Base-by-base conservation (phyloP, 1,140 invertebrate species). In the Hermatobates lingyangjiaoensis region DNA sequence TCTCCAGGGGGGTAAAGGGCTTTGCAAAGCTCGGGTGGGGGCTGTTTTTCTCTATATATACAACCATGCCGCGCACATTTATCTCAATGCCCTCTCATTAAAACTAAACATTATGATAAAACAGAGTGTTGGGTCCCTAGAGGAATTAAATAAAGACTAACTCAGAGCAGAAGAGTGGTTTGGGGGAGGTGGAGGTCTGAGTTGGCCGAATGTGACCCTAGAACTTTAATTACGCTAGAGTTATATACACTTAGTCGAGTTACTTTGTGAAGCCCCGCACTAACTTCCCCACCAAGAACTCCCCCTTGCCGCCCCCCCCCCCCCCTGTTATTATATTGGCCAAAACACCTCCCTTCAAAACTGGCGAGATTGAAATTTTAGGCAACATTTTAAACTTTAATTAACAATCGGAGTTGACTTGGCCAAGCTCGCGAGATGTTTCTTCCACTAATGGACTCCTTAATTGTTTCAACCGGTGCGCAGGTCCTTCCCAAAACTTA, bases 41-140 rank as follows among this genome's bases (percentile, higher is more conserved):
- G 10, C 45, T 27, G 45, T 48, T 48, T 48, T 48, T 48, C 21
- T 21, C 45, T 48, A 48, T 48, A 14, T 44, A 23, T 14, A 7
- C 18, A 10, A 12, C 42, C 4, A 21, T 12, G 20, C 45, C 45
- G 10, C 23, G 26, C 21, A 24, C 26, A 49, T 49, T 49, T 49
- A 49, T 30, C 47, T 38, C 27, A 49, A 49, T 49, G 47, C 24
- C 39, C 47, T 7, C 27, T 49, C 47, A 49, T 49, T 49, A 49
- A 49, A 49, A 49, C 47, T 49, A 49, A 49, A 49, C 47, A 49
- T 49, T 49, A 49, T 49, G 47, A 49, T 49, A 49, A 49, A 49
- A 24, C 47, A 7, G 30, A 15, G 5, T 5, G 39, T 18, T 5
- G 21, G 39, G 4, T 12, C 5, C 5, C 14, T n/a, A 14, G 26